phyloP scores from a whole-genome alignment of 2,113 vertebrate genomes.

The Myotis yumanensis region DNA sequence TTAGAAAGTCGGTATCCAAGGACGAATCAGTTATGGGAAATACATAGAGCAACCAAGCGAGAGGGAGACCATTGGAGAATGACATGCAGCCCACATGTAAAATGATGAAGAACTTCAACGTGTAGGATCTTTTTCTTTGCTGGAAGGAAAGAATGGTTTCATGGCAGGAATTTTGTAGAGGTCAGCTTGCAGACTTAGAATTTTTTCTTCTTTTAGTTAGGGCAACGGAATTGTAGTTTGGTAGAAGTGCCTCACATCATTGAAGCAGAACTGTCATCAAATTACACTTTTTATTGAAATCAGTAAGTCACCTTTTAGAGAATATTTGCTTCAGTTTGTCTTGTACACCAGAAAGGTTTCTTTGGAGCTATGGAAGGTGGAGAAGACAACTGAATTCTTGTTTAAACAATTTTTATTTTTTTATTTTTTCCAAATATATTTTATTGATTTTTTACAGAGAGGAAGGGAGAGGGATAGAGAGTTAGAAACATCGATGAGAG shows the following conservation, averaged over 20 bases:
- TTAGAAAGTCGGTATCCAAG: neutral
- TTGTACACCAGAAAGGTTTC: neutral
- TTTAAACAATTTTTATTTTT: too few relatives aligned
- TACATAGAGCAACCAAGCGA: neutral
- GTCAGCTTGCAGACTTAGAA: neutral
- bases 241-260: neutral
- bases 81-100: neutral
- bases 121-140: neutral
- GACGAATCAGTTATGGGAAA: neutral
- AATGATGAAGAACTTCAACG: neutral
- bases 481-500: too few relatives aligned
- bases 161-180: neutral
- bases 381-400: neutral
- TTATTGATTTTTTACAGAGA: too few relatives aligned
- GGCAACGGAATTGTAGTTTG: constrained; percentile 1
- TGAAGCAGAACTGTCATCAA: constrained; percentile 1
- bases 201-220: neutral
- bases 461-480: too few relatives aligned
- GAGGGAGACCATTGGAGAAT: neutral
- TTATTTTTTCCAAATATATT: too few relatives aligned
- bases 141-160: neutral
- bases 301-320: constrained; percentile 8
- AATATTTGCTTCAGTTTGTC: constrained; percentile 25
- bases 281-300: neutral
- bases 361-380: neutral